Evolutionary conservation across 2,888 invertebrate genomes (phyloP).

Genomic region (Lithophane socia): DNA sequence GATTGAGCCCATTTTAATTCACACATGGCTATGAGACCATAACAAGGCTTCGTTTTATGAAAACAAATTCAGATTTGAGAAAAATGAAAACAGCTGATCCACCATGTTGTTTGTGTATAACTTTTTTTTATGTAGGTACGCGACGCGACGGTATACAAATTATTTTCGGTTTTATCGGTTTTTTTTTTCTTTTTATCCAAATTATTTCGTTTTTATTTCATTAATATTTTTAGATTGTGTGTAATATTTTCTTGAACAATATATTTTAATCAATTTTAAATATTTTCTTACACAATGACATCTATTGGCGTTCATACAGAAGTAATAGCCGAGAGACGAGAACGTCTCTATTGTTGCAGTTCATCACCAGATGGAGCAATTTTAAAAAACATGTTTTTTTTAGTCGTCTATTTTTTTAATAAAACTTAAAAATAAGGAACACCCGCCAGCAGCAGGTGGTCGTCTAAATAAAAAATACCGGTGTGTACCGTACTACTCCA

Average conservation of each 20-base stretch:
- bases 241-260: not conserved
- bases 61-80: conserved; percentile 83
- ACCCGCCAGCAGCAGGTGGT: not conserved
- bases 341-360: not conserved
- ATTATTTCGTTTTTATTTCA: not conserved
- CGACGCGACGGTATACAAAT: conserved; percentile 32
- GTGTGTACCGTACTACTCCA: not conserved
- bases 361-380: conserved; percentile 21
- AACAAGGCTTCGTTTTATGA: conserved; percentile 85
- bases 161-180: conserved; percentile 56
- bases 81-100: conserved; percentile 91
- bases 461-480: not conserved
- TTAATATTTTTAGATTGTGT: not conserved
- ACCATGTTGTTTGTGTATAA: conserved; percentile 91
- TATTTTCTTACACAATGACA: not conserved
- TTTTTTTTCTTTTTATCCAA: conserved; percentile 19
- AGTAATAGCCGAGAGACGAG: not conserved
- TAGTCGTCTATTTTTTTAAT: not conserved
- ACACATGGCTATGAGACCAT: conserved; percentile 90
- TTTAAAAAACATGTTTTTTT: not conserved
- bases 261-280: not conserved
- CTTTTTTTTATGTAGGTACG: conserved; percentile 77
- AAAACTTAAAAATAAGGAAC: too few relatives aligned
- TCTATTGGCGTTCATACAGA: conserved; percentile 10
- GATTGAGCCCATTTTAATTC: conserved; percentile 96